These are phyloP conservation scores for Lepidochrysops patricia DNA, from an alignment of 2,888 invertebrate species.

Conservation along the genomic window DNA sequence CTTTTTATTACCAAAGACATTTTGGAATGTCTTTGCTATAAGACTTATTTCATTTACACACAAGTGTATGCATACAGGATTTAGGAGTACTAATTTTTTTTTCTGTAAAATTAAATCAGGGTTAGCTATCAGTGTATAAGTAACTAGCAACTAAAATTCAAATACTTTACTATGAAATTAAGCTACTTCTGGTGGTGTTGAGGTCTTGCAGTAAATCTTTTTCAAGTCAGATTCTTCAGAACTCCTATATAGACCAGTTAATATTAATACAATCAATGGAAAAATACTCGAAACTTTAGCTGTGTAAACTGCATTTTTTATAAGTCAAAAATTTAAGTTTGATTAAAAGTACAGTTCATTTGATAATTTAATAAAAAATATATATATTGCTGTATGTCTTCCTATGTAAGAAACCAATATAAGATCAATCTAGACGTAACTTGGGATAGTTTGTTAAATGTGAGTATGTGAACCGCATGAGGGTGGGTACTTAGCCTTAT, in stretches of 20 bases:
- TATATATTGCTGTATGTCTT: constrained; percentile 67
- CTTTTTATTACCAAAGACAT: constrained; percentile 12
- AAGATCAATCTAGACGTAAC: constrained; percentile 45
- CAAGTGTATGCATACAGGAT: neutral
- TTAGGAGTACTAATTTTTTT: neutral
- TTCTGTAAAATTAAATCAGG: neutral
- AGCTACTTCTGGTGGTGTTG: neutral
- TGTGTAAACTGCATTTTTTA: neutral
- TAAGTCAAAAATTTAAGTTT: neutral
- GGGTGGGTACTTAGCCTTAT: constrained; percentile 52
- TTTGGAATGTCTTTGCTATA: constrained; percentile 34
- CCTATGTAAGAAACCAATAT: constrained; percentile 64
- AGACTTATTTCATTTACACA: constrained; percentile 28
- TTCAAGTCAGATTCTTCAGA: neutral
- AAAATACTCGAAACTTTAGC: neutral
- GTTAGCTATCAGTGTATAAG: neutral
- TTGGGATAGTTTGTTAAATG: constrained; percentile 37
- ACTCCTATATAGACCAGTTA: neutral
- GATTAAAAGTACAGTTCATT: constrained; percentile 26
- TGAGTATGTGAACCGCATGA: constrained; percentile 47
- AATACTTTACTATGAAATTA: neutral
- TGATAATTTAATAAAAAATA: constrained; percentile 37
- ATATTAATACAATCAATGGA: neutral
- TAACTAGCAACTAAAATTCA: neutral
- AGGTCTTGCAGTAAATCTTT: neutral